A percentile compares a stretch with the other conserved stretches of the same genome.
Conservation (phyloP, 1,140 invertebrate genomes). For the Plutomurus gul region DNA sequence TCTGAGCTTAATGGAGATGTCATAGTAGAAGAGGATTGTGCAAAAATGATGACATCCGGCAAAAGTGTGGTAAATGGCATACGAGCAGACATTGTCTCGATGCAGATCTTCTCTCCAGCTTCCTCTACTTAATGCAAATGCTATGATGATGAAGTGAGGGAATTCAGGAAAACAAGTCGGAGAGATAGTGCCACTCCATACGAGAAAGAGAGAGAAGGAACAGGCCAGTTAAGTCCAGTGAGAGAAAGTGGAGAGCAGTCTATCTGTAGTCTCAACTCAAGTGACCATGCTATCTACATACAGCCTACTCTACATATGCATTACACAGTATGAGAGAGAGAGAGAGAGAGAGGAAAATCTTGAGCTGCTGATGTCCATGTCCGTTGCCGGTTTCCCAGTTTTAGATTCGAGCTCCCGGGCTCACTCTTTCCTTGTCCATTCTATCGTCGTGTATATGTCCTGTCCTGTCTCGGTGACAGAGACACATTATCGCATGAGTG, state of each 20-base stretch:
- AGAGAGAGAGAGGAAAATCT: not conserved
- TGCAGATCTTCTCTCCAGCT: conserved; percentile 42
- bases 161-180: conserved; percentile 21
- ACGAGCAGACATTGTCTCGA: conserved; percentile 41
- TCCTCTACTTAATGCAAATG: conserved; percentile 51
- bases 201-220: not conserved
- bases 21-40: conserved; percentile 14
- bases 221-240: not conserved
- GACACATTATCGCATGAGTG: conserved; percentile 51
- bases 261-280: not conserved
- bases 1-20: conserved; percentile 37
- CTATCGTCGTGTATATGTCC: conserved; percentile 20
- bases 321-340: not conserved
- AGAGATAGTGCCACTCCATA: conserved; percentile 3
- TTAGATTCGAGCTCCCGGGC: conserved; percentile 17
- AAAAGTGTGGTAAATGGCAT: conserved; percentile 46
- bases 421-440: not conserved
- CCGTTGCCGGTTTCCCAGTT: conserved; percentile 33
- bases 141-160: conserved; percentile 50
- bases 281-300: conserved; percentile 21
- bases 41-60: conserved; percentile 51
- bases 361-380: conserved; percentile 11
- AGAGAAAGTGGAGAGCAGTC: too few species aligned
- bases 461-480: conserved; percentile 41
- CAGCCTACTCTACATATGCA: conserved; percentile 2